phyloP scores from a whole-genome alignment of 2,797 vertebrate species.

The Pipistrellus pipistrellus region DNA sequence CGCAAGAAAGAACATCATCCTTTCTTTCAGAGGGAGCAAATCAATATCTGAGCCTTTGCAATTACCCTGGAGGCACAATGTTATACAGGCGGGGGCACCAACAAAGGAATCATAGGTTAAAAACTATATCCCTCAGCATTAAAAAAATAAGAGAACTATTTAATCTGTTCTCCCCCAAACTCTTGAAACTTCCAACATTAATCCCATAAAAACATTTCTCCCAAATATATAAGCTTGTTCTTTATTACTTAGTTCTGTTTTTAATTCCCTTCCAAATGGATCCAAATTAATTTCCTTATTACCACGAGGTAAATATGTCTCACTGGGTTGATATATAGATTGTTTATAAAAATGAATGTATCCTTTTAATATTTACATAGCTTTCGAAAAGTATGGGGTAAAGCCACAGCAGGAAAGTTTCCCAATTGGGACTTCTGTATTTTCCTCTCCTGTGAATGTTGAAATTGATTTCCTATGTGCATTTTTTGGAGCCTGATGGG shows the following conservation, averaged over 20 bases:
- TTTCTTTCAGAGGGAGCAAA: constrained; percentile 69
- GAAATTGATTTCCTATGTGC: constrained; percentile 81
- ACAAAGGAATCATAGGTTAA: constrained; percentile 33
- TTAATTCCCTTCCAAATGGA: neutral
- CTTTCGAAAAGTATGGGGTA: constrained; percentile 63
- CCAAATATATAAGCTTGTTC: neutral
- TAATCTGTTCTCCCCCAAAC: constrained; percentile 21
- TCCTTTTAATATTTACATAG: constrained; percentile 65
- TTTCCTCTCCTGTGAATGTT: constrained; percentile 76
- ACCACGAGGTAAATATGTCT: constrained; percentile 45
- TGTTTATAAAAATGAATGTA: constrained; percentile 51
- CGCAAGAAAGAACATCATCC: constrained; percentile 56
- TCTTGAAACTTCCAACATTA: constrained; percentile 33
- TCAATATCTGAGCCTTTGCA: constrained; percentile 69
- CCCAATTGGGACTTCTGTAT: constrained; percentile 41
- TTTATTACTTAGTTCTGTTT: constrained; percentile 68
- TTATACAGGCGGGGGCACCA: neutral
- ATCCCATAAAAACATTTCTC: constrained; percentile 38
- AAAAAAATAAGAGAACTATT: constrained; percentile 24
- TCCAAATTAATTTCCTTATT: constrained; percentile 61
- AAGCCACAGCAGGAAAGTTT: constrained; percentile 64
- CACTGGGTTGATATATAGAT: constrained; percentile 48
- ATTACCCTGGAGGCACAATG: constrained; percentile 9
- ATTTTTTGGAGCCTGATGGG: constrained; percentile 72
- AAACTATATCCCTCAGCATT: constrained; percentile 10